Evolutionary conservation across 64 coral and sea anemone species (phyloP).

Genomic region (Montipora sp.): DNA sequence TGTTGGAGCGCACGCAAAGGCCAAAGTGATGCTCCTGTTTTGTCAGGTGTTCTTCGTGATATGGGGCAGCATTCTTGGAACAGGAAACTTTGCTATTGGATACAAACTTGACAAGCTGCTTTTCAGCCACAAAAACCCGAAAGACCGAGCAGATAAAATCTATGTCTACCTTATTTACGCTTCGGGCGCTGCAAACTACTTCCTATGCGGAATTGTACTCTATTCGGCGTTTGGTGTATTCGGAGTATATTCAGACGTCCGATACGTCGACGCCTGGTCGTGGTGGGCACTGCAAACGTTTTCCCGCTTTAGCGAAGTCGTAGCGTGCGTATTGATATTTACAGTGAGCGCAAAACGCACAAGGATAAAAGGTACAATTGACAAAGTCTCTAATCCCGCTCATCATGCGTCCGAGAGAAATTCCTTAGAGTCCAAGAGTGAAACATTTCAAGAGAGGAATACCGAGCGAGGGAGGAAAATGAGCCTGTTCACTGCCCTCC

Average conservation of each 20-base stretch:
- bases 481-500: conserved; percentile 9
- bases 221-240: conserved; percentile 87
- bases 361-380: conserved; percentile 19
- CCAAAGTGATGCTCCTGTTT: conserved; percentile 82
- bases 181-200: conserved; percentile 65
- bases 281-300: conserved; percentile 78
- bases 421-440: not conserved
- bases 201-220: conserved; percentile 58
- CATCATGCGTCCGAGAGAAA: not conserved
- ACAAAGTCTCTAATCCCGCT: not conserved
- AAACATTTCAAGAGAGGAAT: not conserved
- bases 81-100: conserved; percentile 59
- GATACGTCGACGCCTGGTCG: conserved; percentile 71
- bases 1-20: conserved; percentile 66
- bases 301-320: conserved; percentile 61
- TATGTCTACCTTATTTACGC: conserved; percentile 82
- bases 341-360: conserved; percentile 81
- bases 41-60: conserved; percentile 68
- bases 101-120: conserved; percentile 65
- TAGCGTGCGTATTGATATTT: conserved; percentile 70
- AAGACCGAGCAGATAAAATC: conserved; percentile 55
- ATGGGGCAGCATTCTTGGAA: conserved; percentile 69
- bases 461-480: not conserved
- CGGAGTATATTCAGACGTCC: conserved; percentile 76
- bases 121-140: conserved; percentile 60